phyloP scores from a whole-genome alignment of 2,888 invertebrate genomes.

The Scaptomyza tumidula region DNA sequence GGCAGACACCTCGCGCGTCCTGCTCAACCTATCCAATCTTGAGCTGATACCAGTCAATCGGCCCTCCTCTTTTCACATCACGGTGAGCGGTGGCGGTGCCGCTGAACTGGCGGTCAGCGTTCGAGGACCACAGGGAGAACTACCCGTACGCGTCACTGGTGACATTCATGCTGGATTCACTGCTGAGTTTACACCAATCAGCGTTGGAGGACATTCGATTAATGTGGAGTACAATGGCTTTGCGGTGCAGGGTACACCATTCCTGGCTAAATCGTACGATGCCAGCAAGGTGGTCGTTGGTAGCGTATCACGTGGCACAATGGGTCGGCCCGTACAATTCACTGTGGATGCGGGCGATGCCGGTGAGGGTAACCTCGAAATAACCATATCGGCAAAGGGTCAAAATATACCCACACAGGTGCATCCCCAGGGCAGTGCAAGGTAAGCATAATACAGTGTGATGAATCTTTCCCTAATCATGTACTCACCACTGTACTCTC shows the following conservation, averaged over 20 bases:
- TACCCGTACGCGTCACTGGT: constrained; percentile 95
- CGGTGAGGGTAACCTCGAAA: constrained; percentile 98
- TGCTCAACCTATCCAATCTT: constrained; percentile 89
- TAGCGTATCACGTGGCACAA: constrained; percentile 91
- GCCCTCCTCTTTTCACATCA: constrained; percentile 91
- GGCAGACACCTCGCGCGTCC: constrained; percentile 91
- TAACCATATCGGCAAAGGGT: constrained; percentile 96
- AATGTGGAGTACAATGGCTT: constrained; percentile 96
- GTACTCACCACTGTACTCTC: neutral
- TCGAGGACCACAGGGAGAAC: constrained; percentile 92
- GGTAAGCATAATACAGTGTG: constrained; percentile 68
- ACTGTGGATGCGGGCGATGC: constrained; percentile 98
- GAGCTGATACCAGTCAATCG: constrained; percentile 94
- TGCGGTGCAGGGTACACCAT: constrained; percentile 94
- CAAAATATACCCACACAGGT: constrained; percentile 98
- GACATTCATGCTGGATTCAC: constrained; percentile 94
- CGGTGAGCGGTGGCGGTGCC: constrained; percentile 88
- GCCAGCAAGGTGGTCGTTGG: constrained; percentile 93
- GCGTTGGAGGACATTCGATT: constrained; percentile 96
- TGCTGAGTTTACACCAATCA: constrained; percentile 95
- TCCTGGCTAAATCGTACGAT: constrained; percentile 96
- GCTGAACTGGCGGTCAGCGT: constrained; percentile 96
- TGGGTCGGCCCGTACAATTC: constrained; percentile 96
- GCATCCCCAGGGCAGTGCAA: constrained; percentile 93
- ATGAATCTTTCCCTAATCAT: neutral